Evolutionary conservation across 2,888 invertebrate species (phyloP).

Genomic region (Drosophila kuntzei): DNA sequence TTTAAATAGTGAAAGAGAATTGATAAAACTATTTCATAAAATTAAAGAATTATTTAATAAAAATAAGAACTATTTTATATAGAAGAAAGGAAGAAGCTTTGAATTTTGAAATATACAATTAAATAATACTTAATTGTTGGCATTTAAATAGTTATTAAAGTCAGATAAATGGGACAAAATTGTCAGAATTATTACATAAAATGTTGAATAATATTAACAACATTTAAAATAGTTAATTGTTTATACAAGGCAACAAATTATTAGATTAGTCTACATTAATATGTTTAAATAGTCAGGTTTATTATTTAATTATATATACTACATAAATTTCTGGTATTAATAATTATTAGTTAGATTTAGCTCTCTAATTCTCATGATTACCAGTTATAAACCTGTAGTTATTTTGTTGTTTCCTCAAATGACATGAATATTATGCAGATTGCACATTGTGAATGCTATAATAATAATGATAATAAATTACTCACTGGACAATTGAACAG

Average conservation of each 20-base stretch:
- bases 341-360: background rate
- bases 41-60: background rate
- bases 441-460: slow-evolving; percentile 8
- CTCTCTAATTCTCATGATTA: background rate
- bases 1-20: too few relatives aligned
- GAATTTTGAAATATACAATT: background rate
- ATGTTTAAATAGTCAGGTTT: too few relatives aligned
- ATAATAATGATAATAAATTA: slow-evolving; percentile 18
- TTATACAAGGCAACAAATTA: too few relatives aligned
- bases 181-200: too few relatives aligned
- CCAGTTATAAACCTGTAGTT: background rate
- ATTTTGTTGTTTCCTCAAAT: background rate
- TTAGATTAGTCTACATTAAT: too few relatives aligned
- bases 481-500: slow-evolving; percentile 11
- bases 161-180: background rate
- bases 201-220: too few relatives aligned
- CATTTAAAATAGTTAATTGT: too few relatives aligned
- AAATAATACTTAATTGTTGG: background rate
- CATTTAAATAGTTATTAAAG: background rate
- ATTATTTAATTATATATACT: background rate
- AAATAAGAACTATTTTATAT: background rate
- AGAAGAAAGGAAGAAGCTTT: background rate
- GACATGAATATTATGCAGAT: background rate
- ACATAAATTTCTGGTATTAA: background rate
- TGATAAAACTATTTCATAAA: too few relatives aligned